These are phyloP conservation scores for Meloidogyne exigua DNA, from an alignment of 1,140 invertebrate genomes.

Conservation along the genomic window DNA sequence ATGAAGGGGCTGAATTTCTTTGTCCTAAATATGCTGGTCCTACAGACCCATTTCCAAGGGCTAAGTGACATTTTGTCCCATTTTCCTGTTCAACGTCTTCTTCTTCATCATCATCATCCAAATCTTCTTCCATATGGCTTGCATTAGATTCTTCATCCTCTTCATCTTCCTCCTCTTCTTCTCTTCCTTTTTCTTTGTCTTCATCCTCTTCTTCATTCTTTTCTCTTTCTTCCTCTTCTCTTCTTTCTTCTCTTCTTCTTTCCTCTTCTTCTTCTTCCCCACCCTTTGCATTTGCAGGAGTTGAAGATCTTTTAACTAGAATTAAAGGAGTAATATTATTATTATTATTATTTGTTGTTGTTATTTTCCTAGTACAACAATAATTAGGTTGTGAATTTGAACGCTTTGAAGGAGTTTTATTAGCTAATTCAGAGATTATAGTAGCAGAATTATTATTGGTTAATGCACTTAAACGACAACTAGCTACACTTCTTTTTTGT, in stretches of 20 bases:
- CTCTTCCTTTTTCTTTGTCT: background rate
- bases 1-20: background rate
- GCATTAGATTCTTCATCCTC: background rate
- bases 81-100: background rate
- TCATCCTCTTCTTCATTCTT: background rate
- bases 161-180: background rate
- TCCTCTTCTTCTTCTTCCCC: background rate
- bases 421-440: slow-evolving; percentile 72
- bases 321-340: background rate
- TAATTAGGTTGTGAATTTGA: slow-evolving; percentile 86
- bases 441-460: slow-evolving; percentile 73
- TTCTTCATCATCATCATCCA: background rate
- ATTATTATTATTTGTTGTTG: background rate
- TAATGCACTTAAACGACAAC: slow-evolving; percentile 4
- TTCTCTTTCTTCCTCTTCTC: background rate
- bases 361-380: slow-evolving; percentile 71
- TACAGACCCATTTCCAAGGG: slow-evolving; percentile 10
- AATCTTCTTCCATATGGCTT: background rate
- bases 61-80: slow-evolving; percentile 6
- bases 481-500: background rate
- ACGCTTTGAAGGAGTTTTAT: slow-evolving; percentile 83
- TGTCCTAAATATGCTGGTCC: background rate
- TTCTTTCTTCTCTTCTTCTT: background rate
- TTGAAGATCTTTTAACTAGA: background rate
- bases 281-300: background rate